Evolutionary conservation across 1,140 invertebrate species (phyloP).

Genomic region (Pachypsylla venusta): DNA sequence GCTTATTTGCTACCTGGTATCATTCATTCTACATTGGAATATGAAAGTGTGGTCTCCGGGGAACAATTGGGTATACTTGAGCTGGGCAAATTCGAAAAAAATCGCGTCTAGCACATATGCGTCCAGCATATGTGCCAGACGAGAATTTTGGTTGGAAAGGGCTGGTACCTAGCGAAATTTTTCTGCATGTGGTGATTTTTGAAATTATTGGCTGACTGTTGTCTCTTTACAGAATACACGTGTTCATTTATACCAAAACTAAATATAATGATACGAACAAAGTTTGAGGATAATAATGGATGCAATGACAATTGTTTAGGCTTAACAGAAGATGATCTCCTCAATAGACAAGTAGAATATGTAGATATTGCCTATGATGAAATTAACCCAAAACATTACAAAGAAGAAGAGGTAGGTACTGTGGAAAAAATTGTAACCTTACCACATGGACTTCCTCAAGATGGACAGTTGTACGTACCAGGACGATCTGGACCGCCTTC

Average conservation of each 20-base stretch:
- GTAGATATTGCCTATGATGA: conserved; percentile 83
- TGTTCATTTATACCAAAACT: conserved; percentile 87
- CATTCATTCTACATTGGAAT: no score
- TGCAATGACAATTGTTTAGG: conserved; percentile 69
- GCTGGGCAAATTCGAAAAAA: no score
- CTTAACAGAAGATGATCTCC: conserved; percentile 54
- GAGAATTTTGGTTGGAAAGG: no score
- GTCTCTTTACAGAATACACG: conserved; percentile 36
- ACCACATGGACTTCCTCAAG: no score
- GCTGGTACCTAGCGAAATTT: no score
- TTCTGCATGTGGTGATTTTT: not conserved
- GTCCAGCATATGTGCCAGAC: no score
- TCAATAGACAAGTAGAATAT: conserved; percentile 55
- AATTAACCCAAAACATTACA: conserved; percentile 70
- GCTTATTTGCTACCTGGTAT: no score
- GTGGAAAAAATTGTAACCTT: conserved; percentile 1
- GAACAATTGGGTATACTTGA: no score
- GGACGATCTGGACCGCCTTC: no score
- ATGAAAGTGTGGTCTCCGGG: no score
- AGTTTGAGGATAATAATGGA: conserved; percentile 82
- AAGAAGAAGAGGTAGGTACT: conserved; percentile 53
- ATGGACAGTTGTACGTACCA: no score
- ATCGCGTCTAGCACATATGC: no score
- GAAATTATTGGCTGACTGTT: conserved; percentile 16
- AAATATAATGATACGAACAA: conserved; percentile 70